Evolutionary conservation across 37 sponge, comb jelly and placozoan species (phyloP), one percentile per base, ranked within the genome.

Genomic region (Crambe crambe): DNA sequence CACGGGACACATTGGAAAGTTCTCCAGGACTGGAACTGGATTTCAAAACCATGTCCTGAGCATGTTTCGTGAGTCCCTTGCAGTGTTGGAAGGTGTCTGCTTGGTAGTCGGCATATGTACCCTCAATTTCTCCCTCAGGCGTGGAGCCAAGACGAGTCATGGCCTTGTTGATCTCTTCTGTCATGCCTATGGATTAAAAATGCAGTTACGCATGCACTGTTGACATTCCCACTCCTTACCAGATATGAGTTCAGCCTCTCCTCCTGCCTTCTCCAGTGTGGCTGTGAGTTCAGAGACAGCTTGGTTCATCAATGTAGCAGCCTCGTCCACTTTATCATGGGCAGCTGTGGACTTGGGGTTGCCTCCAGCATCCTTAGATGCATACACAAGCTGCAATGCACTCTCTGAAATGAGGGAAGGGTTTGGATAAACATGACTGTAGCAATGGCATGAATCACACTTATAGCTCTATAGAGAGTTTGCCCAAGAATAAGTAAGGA

Each of bases 281-380:
- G 72, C 60, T 2, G 80, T 86, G 30, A 94, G 84, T 2, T 94
- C 95, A 30, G 41, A 67, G 35, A 91, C 86, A 5, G 93, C 96
- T 22, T 87, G 74, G 21, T 68, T n/a, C 78, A 89, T 69, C 23
- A 91, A 61, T 18, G 37, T 70, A 29, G 73, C 86, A 35, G 91
- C 78, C 47, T 96, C 89, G 37, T 95, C 85, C 27, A 92, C 82
- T 41, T 89, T 83, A 0, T 9, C 75, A 38, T 87, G 82, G 0
- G 85, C 67, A 6, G 59, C 78, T 20, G 41, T 47, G 30, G 76
- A 70, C 89, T 88, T 86, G 58, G 92, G 89, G 36, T 94, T 96
- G 3, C 97, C 97, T 34, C 94, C 97, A 32, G 84, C 76, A 42
- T 93, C 94, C 64, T 96, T 93, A 40, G 94, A 72, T 0, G 82